Conservation (phyloP, 2,888 invertebrate species). For the Oeneis ivallda region DNA sequence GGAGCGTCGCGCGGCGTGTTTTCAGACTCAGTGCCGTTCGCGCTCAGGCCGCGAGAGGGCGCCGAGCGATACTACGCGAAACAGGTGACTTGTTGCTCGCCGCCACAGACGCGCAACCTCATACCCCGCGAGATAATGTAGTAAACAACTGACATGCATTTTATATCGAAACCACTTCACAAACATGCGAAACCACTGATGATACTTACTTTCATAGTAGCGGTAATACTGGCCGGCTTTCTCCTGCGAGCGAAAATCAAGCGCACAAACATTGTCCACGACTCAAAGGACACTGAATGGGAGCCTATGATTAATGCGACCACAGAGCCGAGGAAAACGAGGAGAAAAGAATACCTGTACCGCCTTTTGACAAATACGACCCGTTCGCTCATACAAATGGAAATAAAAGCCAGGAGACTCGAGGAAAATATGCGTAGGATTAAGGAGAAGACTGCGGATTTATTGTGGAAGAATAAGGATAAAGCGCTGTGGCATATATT, state of each 20-base stretch:
- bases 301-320: constrained; percentile 68
- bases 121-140: constrained; percentile 31
- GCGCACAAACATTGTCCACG: constrained; percentile 54
- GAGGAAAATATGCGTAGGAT: constrained; percentile 82
- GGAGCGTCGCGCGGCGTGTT: constrained; percentile 75
- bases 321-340: constrained; percentile 63
- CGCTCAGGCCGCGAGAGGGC: constrained; percentile 78
- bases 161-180: constrained; percentile 65
- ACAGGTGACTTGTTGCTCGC: constrained; percentile 75
- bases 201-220: constrained; percentile 63
- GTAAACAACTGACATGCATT: constrained; percentile 65
- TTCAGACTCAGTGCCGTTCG: constrained; percentile 74
- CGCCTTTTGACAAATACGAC: constrained; percentile 80
- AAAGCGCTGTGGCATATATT: constrained; percentile 79
- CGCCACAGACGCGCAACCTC: constrained; percentile 26
- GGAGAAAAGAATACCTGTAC: constrained; percentile 79
- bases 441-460: constrained; percentile 80
- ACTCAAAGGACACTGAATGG: constrained; percentile 57
- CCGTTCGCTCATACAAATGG: constrained; percentile 81
- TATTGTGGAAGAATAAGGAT: constrained; percentile 81
- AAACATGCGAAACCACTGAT: constrained; percentile 69
- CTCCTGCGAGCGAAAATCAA: constrained; percentile 60
- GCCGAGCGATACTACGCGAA: constrained; percentile 55
- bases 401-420: constrained; percentile 80
- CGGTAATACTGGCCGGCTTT: constrained; percentile 62